Evolutionary conservation across 1,140 invertebrate genomes (phyloP), one percentile per base, ranked within the genome.

Genomic region (Philotrypesis tridentata): DNA sequence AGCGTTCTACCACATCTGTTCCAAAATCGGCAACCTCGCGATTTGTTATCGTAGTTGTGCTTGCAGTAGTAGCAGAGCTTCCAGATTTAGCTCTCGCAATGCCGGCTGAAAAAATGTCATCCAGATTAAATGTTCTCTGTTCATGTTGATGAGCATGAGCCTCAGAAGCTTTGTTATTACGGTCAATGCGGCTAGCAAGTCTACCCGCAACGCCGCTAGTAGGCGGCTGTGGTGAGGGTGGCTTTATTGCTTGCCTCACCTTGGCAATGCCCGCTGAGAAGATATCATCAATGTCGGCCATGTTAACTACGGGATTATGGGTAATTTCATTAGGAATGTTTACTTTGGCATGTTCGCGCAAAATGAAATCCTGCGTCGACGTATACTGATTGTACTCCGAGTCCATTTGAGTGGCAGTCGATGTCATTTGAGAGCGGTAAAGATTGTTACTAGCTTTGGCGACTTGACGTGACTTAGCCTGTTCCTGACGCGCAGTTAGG

Each of bases 41-140:
- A 61, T 9, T 8, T 12, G 23, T 48, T 0, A 25, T 37, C 25
- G 73, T 60, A 21, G 29, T 60, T n/a, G 25, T 78, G 6, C 23
- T 37, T 37, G 63, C 27, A 27, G 40, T 33, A 2, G 60, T 37
- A 5, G 81, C 72, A 8, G 82, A 29, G 1, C 40, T 61, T 75
- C 77, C 76, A 7, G 84, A 80, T 31, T 87, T 87, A 0, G 86
- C 86, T 60, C 85, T 89, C 0, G 86, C 88, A 33, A 90, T 89
- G 11, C 88, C 89, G 0, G 88, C 87, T 6, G 87, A 87, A 63
- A 90, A 89, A n/a, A 89, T 88, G 65, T 89, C 80, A 61, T 89
- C 88, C 8, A 89, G 75, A 60, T 89, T 87, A 9, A 86, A 86
- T 27, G 72, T 74, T 12, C 61, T 33, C 7, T 74, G 27, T 7